phyloP scores from a whole-genome alignment of 2,113 vertebrate species.

The Embiotoca jacksoni region DNA sequence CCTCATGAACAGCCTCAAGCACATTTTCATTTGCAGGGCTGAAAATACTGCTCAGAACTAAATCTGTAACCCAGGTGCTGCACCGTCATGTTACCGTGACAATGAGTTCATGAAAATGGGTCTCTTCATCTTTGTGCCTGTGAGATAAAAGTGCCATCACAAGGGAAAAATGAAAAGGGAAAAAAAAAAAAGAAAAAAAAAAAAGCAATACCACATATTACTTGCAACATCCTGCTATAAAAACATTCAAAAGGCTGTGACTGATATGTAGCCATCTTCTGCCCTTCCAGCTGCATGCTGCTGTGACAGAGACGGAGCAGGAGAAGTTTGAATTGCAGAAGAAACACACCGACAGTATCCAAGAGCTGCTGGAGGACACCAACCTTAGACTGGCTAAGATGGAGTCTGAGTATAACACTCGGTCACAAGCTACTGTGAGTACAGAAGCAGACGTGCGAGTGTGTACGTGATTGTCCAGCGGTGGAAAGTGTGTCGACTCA shows the following conservation, averaged over 20 bases:
- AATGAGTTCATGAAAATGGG: background rate
- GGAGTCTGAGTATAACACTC: conserved; percentile 88
- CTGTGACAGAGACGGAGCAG: conserved; percentile 91
- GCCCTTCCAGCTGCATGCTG: conserved; percentile 86
- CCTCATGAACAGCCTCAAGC: too few species aligned
- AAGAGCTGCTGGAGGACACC: conserved; percentile 92
- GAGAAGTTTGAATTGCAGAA: conserved; percentile 93
- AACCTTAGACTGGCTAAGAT: conserved; percentile 89
- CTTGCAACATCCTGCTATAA: background rate
- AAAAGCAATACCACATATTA: background rate
- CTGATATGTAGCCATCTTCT: conserved; percentile 30
- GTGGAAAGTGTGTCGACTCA: too few species aligned
- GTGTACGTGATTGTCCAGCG: background rate
- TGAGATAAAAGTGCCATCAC: background rate
- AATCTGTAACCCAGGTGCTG: too few species aligned
- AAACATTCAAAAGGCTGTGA: background rate
- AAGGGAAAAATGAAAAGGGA: background rate
- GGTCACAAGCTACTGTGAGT: conserved; percentile 89
- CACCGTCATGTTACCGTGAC: background rate
- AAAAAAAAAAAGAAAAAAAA: too few species aligned
- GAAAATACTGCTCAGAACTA: too few species aligned
- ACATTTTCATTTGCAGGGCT: too few species aligned
- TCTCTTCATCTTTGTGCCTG: background rate
- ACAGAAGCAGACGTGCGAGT: background rate
- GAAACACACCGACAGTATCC: conserved; percentile 91